Conservation (phyloP, 2,888 invertebrate species). For the Parnassius mnemosyne region DNA sequence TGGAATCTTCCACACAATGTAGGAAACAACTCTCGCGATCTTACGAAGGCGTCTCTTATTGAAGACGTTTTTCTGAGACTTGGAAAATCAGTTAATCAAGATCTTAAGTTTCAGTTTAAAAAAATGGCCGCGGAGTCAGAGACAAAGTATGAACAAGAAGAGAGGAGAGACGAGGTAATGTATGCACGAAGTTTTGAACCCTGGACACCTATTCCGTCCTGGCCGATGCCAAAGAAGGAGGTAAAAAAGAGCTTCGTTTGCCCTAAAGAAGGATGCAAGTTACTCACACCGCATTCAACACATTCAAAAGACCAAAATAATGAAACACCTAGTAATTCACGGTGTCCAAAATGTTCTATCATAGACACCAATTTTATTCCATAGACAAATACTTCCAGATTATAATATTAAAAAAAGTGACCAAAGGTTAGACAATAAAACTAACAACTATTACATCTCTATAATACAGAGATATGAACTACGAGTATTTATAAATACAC, state of each 20-base stretch:
- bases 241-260: constrained; percentile 40
- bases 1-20: not conserved
- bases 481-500: too few species aligned
- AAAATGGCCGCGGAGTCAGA: not conserved
- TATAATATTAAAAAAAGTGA: too few species aligned
- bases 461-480: too few species aligned
- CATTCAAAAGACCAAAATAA: constrained; percentile 34
- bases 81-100: not conserved
- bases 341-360: not conserved
- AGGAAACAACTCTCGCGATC: not conserved
- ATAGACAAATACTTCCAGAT: too few species aligned
- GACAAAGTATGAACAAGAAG: not conserved
- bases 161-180: constrained; percentile 12
- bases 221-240: constrained; percentile 46
- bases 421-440: too few species aligned
- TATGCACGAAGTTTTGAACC: constrained; percentile 48
- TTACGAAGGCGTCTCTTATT: not conserved
- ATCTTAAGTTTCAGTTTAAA: not conserved
- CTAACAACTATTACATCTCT: too few species aligned
- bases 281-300: constrained; percentile 37
- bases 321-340: not conserved
- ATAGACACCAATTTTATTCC: not conserved
- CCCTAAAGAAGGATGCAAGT: constrained; percentile 54
- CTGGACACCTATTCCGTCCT: constrained; percentile 65
- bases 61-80: not conserved